Base-by-base conservation (phyloP, 2,113 vertebrate species). In the Equus quagga region DNA sequence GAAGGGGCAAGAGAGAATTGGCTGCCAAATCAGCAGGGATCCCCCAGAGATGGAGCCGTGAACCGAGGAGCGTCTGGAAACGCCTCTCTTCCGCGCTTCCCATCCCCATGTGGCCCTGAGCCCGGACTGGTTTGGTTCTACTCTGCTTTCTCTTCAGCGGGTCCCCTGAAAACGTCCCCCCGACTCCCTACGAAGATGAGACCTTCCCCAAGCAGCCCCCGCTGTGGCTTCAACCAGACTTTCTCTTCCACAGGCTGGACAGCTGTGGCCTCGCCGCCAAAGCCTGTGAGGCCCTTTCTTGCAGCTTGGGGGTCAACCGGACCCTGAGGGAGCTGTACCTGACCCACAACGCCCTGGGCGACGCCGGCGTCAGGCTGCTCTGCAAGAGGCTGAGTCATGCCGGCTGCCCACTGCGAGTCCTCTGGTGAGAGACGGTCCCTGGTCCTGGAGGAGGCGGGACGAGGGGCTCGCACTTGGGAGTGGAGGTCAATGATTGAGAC, bases 261-360 rank as follows among this genome's bases (percentile, higher is more conserved):
- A 93, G 87, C 83, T 98, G 97, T 1, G 70, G 96, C 44, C 96
- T 98, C 78, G 97, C 98, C 0, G 76, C 85, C 2, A 62, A 58
- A 28, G 96, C 94, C 0, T 97, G 97, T 18, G 81, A 95, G 26
- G 87, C 80, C 5, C 92, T 98, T 8, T 94, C 89, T 44, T 80
- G 46, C 0, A 76, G 56, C 23, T 78, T 98, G 81, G 87, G 56
- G 4, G 36, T 51, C 89, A 97, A 76, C 67, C 54, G 97, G 91
- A 96, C 58, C 26, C 70, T 98, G 64, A 62, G 2, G 0, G 97
- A 98, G 49, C 97, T 98, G 5, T 97, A 98, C 41, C 92, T 98
- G 69, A 98, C 97, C 69, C 88, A 97, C 78, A 98, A 98, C 1
- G 31, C 93, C 33, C 70, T 98, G 75, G 97, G 95, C 3, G 65